Base-by-base conservation (phyloP, 2,113 vertebrate genomes). In the Chaetodon auriga region DNA sequence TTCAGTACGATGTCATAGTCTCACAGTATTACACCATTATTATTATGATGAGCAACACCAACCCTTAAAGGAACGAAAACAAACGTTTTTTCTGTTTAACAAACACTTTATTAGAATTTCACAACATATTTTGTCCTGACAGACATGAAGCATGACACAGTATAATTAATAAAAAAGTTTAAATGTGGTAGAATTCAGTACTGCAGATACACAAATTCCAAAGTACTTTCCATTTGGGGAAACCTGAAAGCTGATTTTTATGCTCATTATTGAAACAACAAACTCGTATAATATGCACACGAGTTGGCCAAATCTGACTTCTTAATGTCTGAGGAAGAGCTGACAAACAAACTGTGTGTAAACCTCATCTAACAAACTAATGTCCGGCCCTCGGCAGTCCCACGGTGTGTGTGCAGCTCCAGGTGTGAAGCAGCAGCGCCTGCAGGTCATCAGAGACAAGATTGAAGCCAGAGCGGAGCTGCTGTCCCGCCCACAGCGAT, bases 401-500 rank as follows among this genome's bases (percentile, higher is more conserved):
- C 90, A 92, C 0, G 97, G 96, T 3, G 92, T 99, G 35, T 91
- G 93, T n/a, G 96, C 95, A 1, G 96, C 96, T 69, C 97, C 97
- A 0, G 96, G 96, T 69, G 97, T 95, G 36, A 95, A 63, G 25
- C 93, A 93, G 86, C 93, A 97, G 64, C 96, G 97, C 14, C 94
- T 99, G 61, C 94, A 95, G 86, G 95, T 94, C 49, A 97, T 99
- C 89, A 93, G 93, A 87, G 95, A 98, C 90, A 98, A 97, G 94
- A 96, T 99, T 12, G 93, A 93, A 0, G 96, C 96, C 46, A 93
- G 95, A 4, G 95, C 90, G 6, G 95, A 96, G 87, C 96, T 99
- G 13, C 94, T 99, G 4, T 91, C 95, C 14, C 93, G 96, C 71
- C 98, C 97, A 0, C 98, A 99, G 89, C 95, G 97, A 57, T 98